Conservation (phyloP, 2,797 vertebrate species). For the Hippoglossus hippoglossus region DNA sequence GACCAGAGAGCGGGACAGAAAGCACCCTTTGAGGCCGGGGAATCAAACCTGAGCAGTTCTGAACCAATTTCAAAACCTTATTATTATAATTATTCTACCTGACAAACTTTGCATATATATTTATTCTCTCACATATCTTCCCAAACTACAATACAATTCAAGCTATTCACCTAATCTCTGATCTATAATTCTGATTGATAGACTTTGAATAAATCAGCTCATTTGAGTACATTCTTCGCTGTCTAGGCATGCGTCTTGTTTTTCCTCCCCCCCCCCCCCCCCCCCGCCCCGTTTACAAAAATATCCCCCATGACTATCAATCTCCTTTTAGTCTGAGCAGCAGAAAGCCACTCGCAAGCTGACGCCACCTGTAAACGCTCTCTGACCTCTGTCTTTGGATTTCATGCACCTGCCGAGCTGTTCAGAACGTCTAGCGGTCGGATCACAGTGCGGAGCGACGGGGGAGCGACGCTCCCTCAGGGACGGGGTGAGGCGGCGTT, state of each 20-base stretch:
- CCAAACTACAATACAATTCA: conserved; percentile 35
- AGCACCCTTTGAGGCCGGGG: conserved; percentile 80
- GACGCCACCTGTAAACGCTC: conserved; percentile 24
- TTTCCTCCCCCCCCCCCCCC: conserved; percentile 28
- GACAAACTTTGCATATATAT: conserved; percentile 79
- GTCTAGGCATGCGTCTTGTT: conserved; percentile 70
- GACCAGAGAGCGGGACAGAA: conserved; percentile 1
- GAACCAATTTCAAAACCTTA: conserved; percentile 59
- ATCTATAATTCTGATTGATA: conserved; percentile 41
- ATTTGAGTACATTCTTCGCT: conserved; percentile 82
- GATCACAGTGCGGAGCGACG: too few species aligned
- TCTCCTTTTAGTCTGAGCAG: conserved; percentile 48
- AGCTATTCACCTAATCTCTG: conserved; percentile 46
- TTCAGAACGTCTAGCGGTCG: too few species aligned
- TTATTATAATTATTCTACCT: conserved; percentile 38
- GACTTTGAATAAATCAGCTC: conserved; percentile 52
- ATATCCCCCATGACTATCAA: conserved; percentile 48
- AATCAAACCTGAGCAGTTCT: conserved; percentile 76
- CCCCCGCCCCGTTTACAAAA: conserved; percentile 68
- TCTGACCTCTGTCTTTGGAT: conserved; percentile 15
- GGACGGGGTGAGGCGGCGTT: too few species aligned
- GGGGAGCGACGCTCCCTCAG: too few species aligned
- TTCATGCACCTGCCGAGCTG: background rate
- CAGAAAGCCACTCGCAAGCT: conserved; percentile 18
- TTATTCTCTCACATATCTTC: conserved; percentile 48